Evolutionary conservation across 2,797 vertebrate species (phyloP).

Genomic region (Spatula versicolor): DNA sequence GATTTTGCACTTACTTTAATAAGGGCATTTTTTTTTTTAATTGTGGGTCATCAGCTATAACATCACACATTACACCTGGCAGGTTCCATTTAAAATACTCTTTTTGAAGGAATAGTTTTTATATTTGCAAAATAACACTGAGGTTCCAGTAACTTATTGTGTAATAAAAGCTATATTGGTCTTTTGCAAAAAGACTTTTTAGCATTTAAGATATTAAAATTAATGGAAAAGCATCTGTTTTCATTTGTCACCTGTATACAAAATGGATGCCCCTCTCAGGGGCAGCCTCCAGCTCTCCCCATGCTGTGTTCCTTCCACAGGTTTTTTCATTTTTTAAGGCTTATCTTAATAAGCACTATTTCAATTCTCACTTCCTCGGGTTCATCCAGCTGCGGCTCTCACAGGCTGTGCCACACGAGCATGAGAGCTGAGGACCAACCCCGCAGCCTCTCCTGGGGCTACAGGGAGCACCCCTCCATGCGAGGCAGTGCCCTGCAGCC

Average conservation of each 20-base stretch:
- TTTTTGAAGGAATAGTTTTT: not conserved
- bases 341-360: not conserved
- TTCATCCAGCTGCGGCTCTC: not conserved
- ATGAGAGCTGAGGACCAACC: not conserved
- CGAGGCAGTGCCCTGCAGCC: not conserved
- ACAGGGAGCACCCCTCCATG: not conserved
- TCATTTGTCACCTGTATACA: not conserved
- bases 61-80: not conserved
- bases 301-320: rapidly evolving
- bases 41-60: not conserved
- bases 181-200: not conserved
- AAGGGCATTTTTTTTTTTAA: not conserved
- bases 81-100: not conserved
- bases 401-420: rapidly evolving
- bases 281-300: not conserved
- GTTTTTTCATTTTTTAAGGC: too few relatives aligned
- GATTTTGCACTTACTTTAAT: not conserved
- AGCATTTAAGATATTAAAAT: not conserved
- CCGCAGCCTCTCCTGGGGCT: rapidly evolving
- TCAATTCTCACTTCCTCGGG: not conserved
- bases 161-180: not conserved
- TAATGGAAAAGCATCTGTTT: not conserved
- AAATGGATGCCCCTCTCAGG: rapidly evolving
- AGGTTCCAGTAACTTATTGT: not conserved
- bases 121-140: not conserved